These are phyloP conservation scores for Tringa solitaria DNA, from an alignment of 2,113 vertebrate genomes.

Conservation along the genomic window DNA sequence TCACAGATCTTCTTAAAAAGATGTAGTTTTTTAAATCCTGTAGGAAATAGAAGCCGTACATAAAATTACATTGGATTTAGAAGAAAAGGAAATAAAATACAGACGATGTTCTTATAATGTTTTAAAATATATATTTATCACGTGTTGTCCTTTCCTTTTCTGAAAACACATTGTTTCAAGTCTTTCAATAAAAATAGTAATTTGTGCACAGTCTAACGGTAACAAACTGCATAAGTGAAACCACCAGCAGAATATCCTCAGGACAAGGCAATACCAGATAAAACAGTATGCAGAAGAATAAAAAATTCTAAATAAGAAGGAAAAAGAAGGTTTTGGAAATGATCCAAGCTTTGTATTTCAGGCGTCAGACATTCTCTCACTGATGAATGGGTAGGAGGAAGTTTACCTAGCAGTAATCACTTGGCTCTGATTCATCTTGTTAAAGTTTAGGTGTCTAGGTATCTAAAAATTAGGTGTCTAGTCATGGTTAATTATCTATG, in stretches of 20 bases:
- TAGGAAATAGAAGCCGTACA: not conserved
- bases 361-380: not conserved
- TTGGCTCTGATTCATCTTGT: not conserved
- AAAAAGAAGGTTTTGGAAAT: not conserved
- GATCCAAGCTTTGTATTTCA: not conserved
- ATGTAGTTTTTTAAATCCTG: not conserved
- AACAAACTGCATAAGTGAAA: not conserved
- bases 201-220: not conserved
- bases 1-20: constrained; percentile 13
- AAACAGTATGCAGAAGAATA: not conserved
- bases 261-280: not conserved
- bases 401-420: not conserved
- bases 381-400: not conserved
- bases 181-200: not conserved
- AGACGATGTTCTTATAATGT: not conserved
- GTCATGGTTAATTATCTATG: constrained; percentile 30
- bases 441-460: not conserved
- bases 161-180: not conserved
- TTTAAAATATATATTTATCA: not conserved
- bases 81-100: constrained; percentile 15
- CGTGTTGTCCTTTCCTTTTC: not conserved
- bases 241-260: not conserved
- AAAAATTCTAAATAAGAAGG: not conserved
- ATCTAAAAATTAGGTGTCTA: constrained; percentile 38
- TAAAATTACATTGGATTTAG: constrained; percentile 19